A percentile compares a stretch with the other conserved stretches of the same genome.
Evolutionary conservation across 2,113 vertebrate species (phyloP).

Genomic region (Hypanus sabinus): DNA sequence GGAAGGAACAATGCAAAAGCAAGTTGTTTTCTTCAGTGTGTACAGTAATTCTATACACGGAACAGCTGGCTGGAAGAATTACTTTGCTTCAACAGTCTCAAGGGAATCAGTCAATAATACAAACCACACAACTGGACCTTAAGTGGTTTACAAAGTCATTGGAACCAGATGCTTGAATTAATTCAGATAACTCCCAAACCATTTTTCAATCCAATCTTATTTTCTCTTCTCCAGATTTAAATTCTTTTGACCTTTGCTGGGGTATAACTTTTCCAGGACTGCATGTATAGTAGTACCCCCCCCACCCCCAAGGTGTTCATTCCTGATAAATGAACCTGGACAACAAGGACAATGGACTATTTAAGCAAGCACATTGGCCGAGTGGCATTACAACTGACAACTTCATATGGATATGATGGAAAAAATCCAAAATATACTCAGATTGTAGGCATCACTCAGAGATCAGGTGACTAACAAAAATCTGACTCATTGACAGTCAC

Average conservation of each 20-base stretch:
- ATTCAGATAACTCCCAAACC: conserved; percentile 14
- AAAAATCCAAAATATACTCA: neutral
- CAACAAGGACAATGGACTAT: neutral
- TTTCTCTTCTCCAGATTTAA: neutral
- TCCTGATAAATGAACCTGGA: neutral
- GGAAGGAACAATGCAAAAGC: conserved; percentile 11
- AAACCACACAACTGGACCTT: conserved; percentile 33
- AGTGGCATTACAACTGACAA: neutral
- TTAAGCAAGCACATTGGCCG: neutral
- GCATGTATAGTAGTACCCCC: neutral
- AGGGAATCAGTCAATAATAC: conserved; percentile 29
- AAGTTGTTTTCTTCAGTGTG: conserved; percentile 16
- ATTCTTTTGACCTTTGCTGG: neutral
- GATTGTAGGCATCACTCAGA: neutral
- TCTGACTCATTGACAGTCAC: neutral
- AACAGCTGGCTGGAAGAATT: conserved; percentile 31
- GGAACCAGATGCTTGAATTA: neutral
- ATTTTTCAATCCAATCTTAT: conserved; percentile 6
- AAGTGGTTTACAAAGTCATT: conserved; percentile 20
- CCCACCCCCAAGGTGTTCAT: neutral
- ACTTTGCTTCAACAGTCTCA: conserved; percentile 9
- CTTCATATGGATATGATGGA: neutral
- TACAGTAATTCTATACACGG: neutral
- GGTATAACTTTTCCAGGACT: neutral
- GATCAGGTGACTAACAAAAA: neutral